Conservation (phyloP, 2,888 invertebrate species). For the Hetaerina titia region DNA sequence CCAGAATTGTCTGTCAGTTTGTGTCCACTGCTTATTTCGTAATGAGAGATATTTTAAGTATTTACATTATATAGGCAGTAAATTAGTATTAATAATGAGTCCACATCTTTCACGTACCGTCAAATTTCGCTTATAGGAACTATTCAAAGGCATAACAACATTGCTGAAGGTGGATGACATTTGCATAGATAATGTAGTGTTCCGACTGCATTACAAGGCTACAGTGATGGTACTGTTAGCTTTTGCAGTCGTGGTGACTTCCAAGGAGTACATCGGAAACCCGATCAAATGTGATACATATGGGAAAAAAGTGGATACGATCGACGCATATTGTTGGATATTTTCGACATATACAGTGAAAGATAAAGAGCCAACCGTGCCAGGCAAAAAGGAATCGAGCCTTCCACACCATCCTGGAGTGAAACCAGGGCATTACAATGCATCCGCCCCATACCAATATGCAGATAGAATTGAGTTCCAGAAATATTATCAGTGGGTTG, state of each 20-base stretch:
- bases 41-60: neutral
- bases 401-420: neutral
- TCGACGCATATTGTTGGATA: slow-evolving; percentile 90
- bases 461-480: slow-evolving; percentile 77
- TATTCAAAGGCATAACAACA: slow-evolving; percentile 84
- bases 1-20: too few species aligned
- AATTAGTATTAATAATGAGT: neutral
- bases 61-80: neutral
- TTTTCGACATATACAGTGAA: slow-evolving; percentile 84
- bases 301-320: slow-evolving; percentile 80
- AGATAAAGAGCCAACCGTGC: slow-evolving; percentile 73
- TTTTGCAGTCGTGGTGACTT: slow-evolving; percentile 87
- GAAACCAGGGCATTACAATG: neutral
- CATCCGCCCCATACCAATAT: slow-evolving; percentile 69
- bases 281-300: slow-evolving; percentile 85
- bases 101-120: neutral
- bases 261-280: slow-evolving; percentile 91
- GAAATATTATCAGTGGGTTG: slow-evolving; percentile 75
- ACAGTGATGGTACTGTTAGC: slow-evolving; percentile 86
- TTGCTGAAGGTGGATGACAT: slow-evolving; percentile 84
- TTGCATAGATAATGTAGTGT: slow-evolving; percentile 87
- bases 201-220: slow-evolving; percentile 86
- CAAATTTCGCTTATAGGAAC: slow-evolving; percentile 79
- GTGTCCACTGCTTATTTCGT: too few species aligned
- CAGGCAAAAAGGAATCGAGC: neutral